Evolutionary conservation across 2,888 invertebrate species (phyloP), one percentile per base, ranked within the genome.

Genomic region (Anagyrus pseudococci): DNA sequence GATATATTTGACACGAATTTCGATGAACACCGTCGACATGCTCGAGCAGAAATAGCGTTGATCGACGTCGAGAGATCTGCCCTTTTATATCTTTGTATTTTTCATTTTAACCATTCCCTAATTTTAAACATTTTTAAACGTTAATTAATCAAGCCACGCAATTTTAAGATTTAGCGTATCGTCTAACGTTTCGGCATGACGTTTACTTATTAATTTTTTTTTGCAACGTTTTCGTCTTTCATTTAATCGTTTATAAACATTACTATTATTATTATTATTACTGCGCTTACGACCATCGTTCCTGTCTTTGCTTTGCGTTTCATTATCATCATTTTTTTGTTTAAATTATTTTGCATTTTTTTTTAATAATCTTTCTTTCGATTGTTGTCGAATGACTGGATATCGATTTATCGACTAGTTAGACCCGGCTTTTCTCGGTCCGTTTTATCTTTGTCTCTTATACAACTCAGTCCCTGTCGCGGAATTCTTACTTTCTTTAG

Each of bases 1-100:
- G 64, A 67, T 67, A 67, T 67, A 67, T 67, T 67, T 67, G 67
- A 67, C 67, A 67, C 67, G 67, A 67, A 67, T 67, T 67, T 67
- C 67, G 67, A 67, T 67, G 67, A 67, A 67, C 67, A 67, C 64
- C 64, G 59, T 65, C 64, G n/a, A n/a, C n/a, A n/a, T n/a, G n/a
- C n/a, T n/a, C n/a, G 67, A 67, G 59, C 67, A 62, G 59, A 67
- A n/a, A 43, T 58, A 67, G 60, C 64, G 25, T 62, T 58, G 44
- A 64, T 64, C 64, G 62, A 64, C 56, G 49, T 62, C 43, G 58
- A 64, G 61, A 67, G 64, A 60, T 63, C 63, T 63, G 63, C 63
- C 58, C 66, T 50, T 43, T 44, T 58, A 52, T 44, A 64, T 47
- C 56, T 55, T 61, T 57, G 43, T 60, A 52, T 48, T 58, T 60